Evolutionary conservation across 2,888 invertebrate species (phyloP), one percentile per base, ranked within the genome.

Genomic region (Philaethria dido): DNA sequence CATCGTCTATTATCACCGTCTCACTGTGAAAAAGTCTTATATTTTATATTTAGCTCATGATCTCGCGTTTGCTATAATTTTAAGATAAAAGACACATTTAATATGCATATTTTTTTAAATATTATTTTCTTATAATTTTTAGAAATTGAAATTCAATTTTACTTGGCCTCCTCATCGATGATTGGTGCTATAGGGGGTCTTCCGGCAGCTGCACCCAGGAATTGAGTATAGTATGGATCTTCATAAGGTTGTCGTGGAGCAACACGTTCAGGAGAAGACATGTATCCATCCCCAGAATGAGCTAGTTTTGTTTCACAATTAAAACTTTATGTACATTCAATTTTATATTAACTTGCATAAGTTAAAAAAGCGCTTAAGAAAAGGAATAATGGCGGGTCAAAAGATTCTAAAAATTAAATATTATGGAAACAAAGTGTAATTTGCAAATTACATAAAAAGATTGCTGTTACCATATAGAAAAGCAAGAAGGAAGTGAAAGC

Each of bases 141-240:
- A 44, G 8, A 25, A 45, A 45, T 45, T 45, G 3, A 45, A 60
- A 45, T 59, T 25, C 20, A 45, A 52, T 36, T 63, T 52, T 63
- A 96, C 96, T 95, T 95, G 69, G 97, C 94, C 89, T 98, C 98
- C 84, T 98, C 98, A 80, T 98, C 98, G 74, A 98, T 98, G 67
- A 98, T 96, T 4, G 98, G 98, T 8, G 98, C 97, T 70, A 97
- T 97, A 54, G 93, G 94, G 2, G 94, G 89, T 39, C 94, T 84
- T 6, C 95, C 95, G 6, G 95, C 95, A 6, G 96, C 94, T 44
- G 96, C 88, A 0, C 95, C 93, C 20, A 94, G 88, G 81, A 96
- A 97, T 81, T 97, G 97, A 61, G 96, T 95, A 79, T 97, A 97
- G 87, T 97, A 97, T 0, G 97, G 97, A 79, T 98, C 98, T 81